A percentile compares a stretch with the other conserved stretches of the same genome.
Conservation (phyloP, 1,140 invertebrate species). For the Coptotermes formosanus region DNA sequence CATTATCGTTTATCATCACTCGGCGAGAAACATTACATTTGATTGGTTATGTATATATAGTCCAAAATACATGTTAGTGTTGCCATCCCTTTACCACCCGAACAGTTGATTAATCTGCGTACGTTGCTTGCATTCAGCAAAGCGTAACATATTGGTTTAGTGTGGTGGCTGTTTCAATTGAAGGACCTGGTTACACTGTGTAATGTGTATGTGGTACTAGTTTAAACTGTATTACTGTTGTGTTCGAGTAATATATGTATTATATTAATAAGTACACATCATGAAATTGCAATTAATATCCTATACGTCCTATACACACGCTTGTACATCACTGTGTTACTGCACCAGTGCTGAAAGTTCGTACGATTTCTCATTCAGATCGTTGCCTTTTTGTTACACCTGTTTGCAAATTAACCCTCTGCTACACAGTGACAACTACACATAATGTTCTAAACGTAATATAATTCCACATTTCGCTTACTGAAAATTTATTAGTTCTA, state of each 20-base stretch:
- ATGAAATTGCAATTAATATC: too few relatives aligned
- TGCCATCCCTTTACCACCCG: not conserved
- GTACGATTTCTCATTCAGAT: too few relatives aligned
- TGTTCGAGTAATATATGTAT: not conserved
- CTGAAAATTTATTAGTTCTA: too few relatives aligned
- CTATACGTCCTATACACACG: too few relatives aligned
- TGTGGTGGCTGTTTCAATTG: not conserved
- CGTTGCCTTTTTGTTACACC: too few relatives aligned
- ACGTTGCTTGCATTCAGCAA: not conserved
- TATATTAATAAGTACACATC: too few relatives aligned
- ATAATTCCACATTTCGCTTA: too few relatives aligned
- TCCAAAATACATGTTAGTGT: not conserved
- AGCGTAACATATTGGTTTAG: not conserved
- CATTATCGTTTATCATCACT: slow-evolving; percentile 7
- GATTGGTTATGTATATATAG: slow-evolving; percentile 9
- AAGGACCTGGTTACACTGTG: not conserved
- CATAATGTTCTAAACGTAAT: too few relatives aligned
- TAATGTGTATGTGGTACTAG: not conserved
- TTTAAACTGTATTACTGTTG: not conserved
- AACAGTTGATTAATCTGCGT: slow-evolving; percentile 3
- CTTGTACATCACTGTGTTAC: too few relatives aligned
- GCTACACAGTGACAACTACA: too few relatives aligned
- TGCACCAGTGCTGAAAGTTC: too few relatives aligned
- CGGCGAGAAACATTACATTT: slow-evolving; percentile 6
- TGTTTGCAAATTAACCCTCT: too few relatives aligned